Evolutionary conservation across 1,140 invertebrate species (phyloP).

Genomic region (Scaptomyza pallida): DNA sequence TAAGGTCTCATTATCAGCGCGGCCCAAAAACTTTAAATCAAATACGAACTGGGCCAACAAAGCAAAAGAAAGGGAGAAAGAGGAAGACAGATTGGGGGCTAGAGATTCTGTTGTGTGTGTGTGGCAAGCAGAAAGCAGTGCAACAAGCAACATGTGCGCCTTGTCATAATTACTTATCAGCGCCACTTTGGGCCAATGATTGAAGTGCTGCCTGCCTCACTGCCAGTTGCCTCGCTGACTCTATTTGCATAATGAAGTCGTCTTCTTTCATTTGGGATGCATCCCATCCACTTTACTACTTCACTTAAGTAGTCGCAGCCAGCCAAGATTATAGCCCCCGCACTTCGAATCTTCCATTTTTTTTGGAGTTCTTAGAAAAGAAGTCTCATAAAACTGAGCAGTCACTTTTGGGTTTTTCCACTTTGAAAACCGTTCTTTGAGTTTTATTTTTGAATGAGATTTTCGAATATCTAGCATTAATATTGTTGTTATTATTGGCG

Average conservation of each 20-base stretch:
- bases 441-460: constrained; percentile 1
- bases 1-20: constrained; percentile 31
- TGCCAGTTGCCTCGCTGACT: constrained; percentile 11
- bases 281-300: constrained; percentile 44
- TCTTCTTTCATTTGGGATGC: constrained; percentile 29
- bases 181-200: constrained; percentile 57
- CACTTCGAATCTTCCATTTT: too few relatives aligned
- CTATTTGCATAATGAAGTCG: constrained; percentile 72
- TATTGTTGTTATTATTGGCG: constrained; percentile 57
- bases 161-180: constrained; percentile 63
- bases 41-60: neutral
- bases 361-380: constrained; percentile 23
- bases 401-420: constrained; percentile 15
- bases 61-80: neutral
- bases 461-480: constrained; percentile 44
- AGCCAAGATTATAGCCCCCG: constrained; percentile 21
- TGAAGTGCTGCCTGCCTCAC: constrained; percentile 63
- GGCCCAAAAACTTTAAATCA: constrained; percentile 1
- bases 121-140: neutral
- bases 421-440: constrained; percentile 8
- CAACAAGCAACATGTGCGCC: constrained; percentile 45
- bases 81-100: neutral
- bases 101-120: neutral
- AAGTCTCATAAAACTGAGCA: constrained; percentile 12
- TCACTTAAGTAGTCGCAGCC: constrained; percentile 47